Base-by-base conservation (phyloP, 2,888 invertebrate genomes). In the Pilophorus perplexus region DNA sequence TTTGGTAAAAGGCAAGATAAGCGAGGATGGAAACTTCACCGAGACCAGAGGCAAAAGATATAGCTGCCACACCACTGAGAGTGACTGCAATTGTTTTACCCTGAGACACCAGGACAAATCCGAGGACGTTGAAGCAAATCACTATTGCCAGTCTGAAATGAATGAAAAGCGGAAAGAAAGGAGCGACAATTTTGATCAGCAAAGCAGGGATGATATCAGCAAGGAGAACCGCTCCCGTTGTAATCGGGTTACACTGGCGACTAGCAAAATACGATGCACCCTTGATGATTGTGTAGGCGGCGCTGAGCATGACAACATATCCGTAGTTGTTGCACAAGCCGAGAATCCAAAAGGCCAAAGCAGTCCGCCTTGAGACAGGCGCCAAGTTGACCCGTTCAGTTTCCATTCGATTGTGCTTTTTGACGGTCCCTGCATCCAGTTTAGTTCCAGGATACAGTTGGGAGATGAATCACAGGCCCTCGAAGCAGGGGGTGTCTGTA, bases 241-340 rank as follows among this genome's bases (percentile, higher is more conserved):
- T 86, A 46, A 87, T 77, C 46, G 80, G 76, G 74, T 88, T 87
- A 73, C 89, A 89, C n/a, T 79, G 75, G 69, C 83, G n/a, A 57
- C 27, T 1, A 25, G 50, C 50, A 6, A 12, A 14, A 25, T 44
- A 16, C 20, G 28, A 2, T 14, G 16, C 0, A 16, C 5, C 46
- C 60, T 16, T 28, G 38, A 57, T 57, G 8, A 57, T 16, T 2
- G 18, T 3, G 4, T 73, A 67, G 0, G 92, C 91, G 5, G 90
- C 90, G 75, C 86, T 88, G 60, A 91, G 78, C 90, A 91, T 91
- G 23, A 92, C 87, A 38, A 90, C 90, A 76, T 91, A 92, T 59
- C 88, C 89, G 77, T 87, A 91, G 78, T 91, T 93, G 76, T 93
- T 92, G 76, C 88, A 88, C 8, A 92, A 77, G 4, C 92, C 92